A percentile compares a stretch with the other conserved stretches of the same genome.
Conservation (phyloP, 2,797 vertebrate genomes). For the Sebastes kiyomatsui region DNA sequence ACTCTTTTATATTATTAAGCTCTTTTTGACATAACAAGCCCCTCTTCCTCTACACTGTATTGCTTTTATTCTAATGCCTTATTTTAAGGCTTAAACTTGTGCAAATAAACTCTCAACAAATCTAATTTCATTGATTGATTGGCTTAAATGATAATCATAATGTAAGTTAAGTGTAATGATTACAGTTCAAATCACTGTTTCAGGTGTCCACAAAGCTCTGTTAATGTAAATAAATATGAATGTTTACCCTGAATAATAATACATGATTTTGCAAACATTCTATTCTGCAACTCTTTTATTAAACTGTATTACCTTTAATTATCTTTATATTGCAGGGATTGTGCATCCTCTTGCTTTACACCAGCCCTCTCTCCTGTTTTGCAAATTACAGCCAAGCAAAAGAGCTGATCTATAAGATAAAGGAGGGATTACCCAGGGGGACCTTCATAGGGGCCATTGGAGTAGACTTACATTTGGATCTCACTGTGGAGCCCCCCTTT, state of each 20-base stretch:
- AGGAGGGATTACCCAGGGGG: conserved; percentile 92
- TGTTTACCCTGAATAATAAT: not conserved
- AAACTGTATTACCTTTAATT: conserved; percentile 38
- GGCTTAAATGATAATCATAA: not conserved
- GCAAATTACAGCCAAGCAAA: conserved; percentile 93
- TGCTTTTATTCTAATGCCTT: not conserved
- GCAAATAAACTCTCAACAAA: not conserved
- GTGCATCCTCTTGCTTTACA: conserved; percentile 87
- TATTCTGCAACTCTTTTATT: conserved; percentile 10
- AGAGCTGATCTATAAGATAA: conserved; percentile 95
- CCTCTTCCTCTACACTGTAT: not conserved
- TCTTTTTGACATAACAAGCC: not conserved
- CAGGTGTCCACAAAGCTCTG: not conserved
- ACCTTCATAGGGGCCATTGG: conserved; percentile 93
- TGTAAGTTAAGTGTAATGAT: not conserved
- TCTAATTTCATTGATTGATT: not conserved
- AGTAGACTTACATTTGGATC: conserved; percentile 88
- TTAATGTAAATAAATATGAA: not conserved
- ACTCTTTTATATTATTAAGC: not conserved
- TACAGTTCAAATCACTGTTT: not conserved
- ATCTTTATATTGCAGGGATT: conserved; percentile 79
- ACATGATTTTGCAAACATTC: not conserved
- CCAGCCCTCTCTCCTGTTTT: conserved; percentile 90
- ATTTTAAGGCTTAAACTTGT: not conserved
- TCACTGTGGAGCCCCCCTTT: conserved; percentile 82